Evolutionary conservation across 2,888 invertebrate species (phyloP), one percentile per base, ranked within the genome.

Genomic region (Thyatira batis): DNA sequence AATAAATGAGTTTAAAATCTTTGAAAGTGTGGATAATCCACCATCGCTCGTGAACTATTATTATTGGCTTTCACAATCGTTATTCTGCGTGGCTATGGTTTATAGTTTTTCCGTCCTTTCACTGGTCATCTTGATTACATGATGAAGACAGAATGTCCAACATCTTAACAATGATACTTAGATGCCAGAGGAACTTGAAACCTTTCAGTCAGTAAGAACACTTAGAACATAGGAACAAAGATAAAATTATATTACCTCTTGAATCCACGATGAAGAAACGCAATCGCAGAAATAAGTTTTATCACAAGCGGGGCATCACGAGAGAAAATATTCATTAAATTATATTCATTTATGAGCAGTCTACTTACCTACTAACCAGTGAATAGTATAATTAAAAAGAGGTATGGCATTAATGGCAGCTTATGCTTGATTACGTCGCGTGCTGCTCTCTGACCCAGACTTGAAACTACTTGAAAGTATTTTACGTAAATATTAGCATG

Each of bases 11-110:
- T 46, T 46, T 61, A 65, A 69, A 61, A 4, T 66, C 71, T 75
- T 79, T 64, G 86, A 85, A 85, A 86, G 86, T 85, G 87, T 85
- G 58, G 66, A 80, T 80, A 86, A 86, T 86, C 68, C 63, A 65
- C 61, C 61, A 60, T 65, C 64, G 68, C 58, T 58, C 58, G 59
- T 67, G 63, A 65, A 72, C 59, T 67, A 73, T 71, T 72, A 73
- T 61, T 48, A 73, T 73, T 73, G 76, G 81, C 89, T 86, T 86
- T 88, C 87, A 83, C 86, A 73, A 79, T 71, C 67, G 57, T 70
- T 64, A 57, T 23, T 25, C 58, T 58, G 55, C 57, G 58, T 45
- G 56, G 58, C 68, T 60, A 78, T 72, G 61, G 68, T 71, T 78
- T 77, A 73, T 71, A 71, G 71, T 80, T 81, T 81, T 73, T 71